Percentiles rank a stretch among this genome's conserved stretches.
These are phyloP conservation scores for Gorsachius magnificus DNA, from an alignment of 2,797 vertebrate species.

Conservation along the genomic window DNA sequence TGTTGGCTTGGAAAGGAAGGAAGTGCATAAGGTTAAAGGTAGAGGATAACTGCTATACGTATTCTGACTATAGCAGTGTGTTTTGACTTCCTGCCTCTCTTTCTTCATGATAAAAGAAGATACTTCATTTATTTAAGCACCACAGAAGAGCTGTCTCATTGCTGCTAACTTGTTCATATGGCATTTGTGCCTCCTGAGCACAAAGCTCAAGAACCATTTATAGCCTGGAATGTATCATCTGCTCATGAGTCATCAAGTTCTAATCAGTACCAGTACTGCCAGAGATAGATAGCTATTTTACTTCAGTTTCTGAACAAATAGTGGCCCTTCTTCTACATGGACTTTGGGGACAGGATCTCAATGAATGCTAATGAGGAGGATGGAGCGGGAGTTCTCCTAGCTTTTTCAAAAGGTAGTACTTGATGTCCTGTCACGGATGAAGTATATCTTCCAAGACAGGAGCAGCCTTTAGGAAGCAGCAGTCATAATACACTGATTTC, in stretches of 20 bases:
- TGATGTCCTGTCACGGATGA: not conserved
- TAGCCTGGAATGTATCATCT: slow-evolving; percentile 54
- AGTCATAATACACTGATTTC: not conserved
- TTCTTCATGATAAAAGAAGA: not conserved
- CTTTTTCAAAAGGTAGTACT: not conserved
- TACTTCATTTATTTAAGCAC: not conserved
- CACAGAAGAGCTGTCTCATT: not conserved
- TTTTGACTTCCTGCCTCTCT: not conserved
- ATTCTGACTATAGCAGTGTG: not conserved
- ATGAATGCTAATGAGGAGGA: not conserved
- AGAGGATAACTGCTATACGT: not conserved
- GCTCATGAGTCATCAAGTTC: slow-evolving; percentile 26
- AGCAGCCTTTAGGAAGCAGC: not conserved
- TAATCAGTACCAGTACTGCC: not conserved
- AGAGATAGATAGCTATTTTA: not conserved
- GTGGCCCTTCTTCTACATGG: not conserved
- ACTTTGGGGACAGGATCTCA: not conserved
- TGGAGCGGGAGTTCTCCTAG: not conserved
- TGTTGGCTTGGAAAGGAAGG: not conserved
- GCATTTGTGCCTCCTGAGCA: not conserved
- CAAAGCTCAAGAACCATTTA: slow-evolving; percentile 7
- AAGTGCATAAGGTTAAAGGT: not conserved
- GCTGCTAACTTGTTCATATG: not conserved
- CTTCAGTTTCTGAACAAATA: not conserved
- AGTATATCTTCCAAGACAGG: not conserved